Evolutionary conservation across 2,888 invertebrate species (phyloP), one percentile per base, ranked within the genome.

Genomic region (Seladonia tumulorum): DNA sequence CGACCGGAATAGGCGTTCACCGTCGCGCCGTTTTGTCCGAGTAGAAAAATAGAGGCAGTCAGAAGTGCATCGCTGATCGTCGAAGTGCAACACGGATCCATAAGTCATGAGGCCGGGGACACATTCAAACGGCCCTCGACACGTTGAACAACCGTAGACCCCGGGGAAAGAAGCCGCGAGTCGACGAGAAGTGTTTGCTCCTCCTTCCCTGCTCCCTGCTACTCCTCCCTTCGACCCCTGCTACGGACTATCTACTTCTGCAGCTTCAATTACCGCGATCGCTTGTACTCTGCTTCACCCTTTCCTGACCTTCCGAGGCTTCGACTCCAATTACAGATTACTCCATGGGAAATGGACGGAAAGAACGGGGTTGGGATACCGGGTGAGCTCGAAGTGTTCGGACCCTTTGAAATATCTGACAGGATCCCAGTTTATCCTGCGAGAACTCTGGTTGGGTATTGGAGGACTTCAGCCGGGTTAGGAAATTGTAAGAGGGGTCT

Each of bases 71-170:
- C 35, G 82, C 90, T 86, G 93, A 92, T 93, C 91, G 90, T 89
- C 90, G 83, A 85, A 91, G 89, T 89, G 90, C 86, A 88, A 89
- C 85, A 87, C 86, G 86, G 83, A 93, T 93, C 91, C 92, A 92
- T 93, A 93, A 93, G 93, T 93, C 93, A 93, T 93, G 93, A 93
- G 92, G 53, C 83, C 73, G 80, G 85, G 79, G 82, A 63, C 89
- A 83, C 88, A 86, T 88, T 88, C 86, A 86, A 87, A 88, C 88
- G 88, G 68, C 83, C 82, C 81, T 82, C 87, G 81, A 83, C 87
- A 87, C 66, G 82, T 76, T 78, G 82, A 87, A 89, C 89, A 89
- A 90, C 81, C 87, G 71, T 60, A 87, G 86, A 88, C 89, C 87
- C 53, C 53, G 76, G 87, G 90, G 86, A 90, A 80, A 85, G 86